These are phyloP conservation scores for Colletes latitarsis DNA, from an alignment of 1,140 invertebrate species.

Conservation along the genomic window DNA sequence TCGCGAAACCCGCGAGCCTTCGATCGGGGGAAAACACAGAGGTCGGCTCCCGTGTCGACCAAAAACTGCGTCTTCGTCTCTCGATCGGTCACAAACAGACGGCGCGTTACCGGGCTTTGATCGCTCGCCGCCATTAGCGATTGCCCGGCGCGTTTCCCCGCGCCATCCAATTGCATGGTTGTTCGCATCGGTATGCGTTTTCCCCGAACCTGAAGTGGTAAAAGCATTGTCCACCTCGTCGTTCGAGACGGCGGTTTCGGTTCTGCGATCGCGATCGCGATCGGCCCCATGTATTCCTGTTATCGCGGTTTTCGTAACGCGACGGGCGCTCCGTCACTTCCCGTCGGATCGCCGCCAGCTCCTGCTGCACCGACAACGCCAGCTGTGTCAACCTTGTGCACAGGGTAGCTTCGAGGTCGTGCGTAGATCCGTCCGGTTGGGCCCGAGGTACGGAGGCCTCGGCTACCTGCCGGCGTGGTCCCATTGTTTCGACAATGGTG, in stretches of 20 bases:
- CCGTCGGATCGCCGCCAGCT: constrained; percentile 13
- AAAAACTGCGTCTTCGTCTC: constrained; percentile 22
- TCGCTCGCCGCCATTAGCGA: constrained; percentile 50
- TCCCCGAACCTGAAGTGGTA: not conserved
- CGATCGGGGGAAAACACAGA: constrained; percentile 31
- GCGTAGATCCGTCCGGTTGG: no score
- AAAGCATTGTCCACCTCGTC: not conserved
- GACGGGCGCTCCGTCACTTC: no score
- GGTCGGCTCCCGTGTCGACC: constrained; percentile 51
- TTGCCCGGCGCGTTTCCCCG: not conserved
- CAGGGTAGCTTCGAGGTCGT: no score
- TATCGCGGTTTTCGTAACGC: no score
- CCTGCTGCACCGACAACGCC: no score
- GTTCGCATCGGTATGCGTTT: not conserved
- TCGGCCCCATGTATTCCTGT: constrained; percentile 19
- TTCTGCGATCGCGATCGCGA: constrained; percentile 4
- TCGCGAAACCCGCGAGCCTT: not conserved
- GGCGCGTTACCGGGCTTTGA: not conserved
- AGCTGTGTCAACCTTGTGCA: not conserved
- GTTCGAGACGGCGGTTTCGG: not conserved
- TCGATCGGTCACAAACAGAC: constrained; percentile 48
- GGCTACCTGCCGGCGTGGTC: not conserved
- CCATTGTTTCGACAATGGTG: constrained; percentile 71
- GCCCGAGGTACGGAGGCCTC: not conserved
- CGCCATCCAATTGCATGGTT: not conserved